Evolutionary conservation across 2,797 vertebrate species (phyloP), one percentile per base, ranked within the genome.

Genomic region (Rhynchonycteris naso): DNA sequence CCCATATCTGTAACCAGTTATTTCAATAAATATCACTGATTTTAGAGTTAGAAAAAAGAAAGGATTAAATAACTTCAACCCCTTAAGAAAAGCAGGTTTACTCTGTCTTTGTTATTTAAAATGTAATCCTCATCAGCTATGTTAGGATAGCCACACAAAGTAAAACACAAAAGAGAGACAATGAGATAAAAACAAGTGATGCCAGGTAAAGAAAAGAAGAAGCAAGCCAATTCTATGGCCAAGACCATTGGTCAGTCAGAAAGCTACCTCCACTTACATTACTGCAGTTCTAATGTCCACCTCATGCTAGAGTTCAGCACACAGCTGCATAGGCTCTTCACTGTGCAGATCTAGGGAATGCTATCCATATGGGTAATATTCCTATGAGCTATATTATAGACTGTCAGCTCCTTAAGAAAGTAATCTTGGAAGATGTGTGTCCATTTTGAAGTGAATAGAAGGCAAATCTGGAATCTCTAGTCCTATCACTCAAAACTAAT

Each of bases 71-170:
- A 85, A 89, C 7, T 30, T 80, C 56, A 89, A 33, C 1, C 30
- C 7, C 12, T 80, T 65, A 71, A 85, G 50, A 15, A 88, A 85
- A 76, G 24, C 11, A 83, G 54, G 28, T 30, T 56, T 56, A 71
- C 63, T 81, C 69, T 54, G 38, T 59, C 47, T 89, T 66, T 68
- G 74, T 90, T 74, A 63, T 33, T 59, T 88, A 93, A 89, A 86
- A 93, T 54, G 52, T 65, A 54, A 84, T 47, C 22, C 43, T 84
- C 88, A 72, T 69, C 38, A 66, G 16, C 15, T 74, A 74, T 72
- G 72, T 87, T 69, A 66, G 28, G 2, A 26, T 84, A 50, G 5
- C 65, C 38, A 38, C 38, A 43, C 43, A 81, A 26, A 93, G 50
- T 28, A 87, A 83, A 30, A 82, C 2, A n/a, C 43, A 24, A 59